Base-by-base conservation (phyloP, 2,797 vertebrate genomes). In the Typhlichthys eigenmanni region DNA sequence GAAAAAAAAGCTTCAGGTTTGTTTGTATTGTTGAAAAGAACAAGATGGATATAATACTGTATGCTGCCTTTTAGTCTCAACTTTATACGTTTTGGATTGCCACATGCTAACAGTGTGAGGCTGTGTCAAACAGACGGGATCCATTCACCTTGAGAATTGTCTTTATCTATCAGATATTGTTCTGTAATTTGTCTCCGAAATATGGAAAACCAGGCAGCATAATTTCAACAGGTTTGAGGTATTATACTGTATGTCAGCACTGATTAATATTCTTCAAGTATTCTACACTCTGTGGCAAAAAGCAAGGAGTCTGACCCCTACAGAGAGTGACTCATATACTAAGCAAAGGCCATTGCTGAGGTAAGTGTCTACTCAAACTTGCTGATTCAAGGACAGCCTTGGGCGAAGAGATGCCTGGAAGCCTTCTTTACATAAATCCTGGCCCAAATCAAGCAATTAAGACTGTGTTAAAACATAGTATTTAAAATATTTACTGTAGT, bases 221-320 rank as follows among this genome's bases (percentile, higher is more conserved):
- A 75, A 71, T 78, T 76, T 56, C 70, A 63, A 48, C 14, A 49
- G 58, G 45, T 63, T 58, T 68, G 67, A 6, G 34, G 34, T 38
- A 38, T 29, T 29, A 29, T 29, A 29, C 45, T 71, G 52, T 64
- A 73, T 74, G 64, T 78, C 69, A 62, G 68, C 47, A 69, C 61
- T 64, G 79, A 81, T 82, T 83, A 75, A 59, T 77, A 29, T 29
- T 29, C 68, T 78, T 81, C 62, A 74, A 81, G 76, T 74, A 68
- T 64, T 60, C 45, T 71, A 16, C 13, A 63, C 50, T 43, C 52
- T 0, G 1, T 32, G 64, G 73, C 38, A 47, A 54, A 34, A 63
- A 19, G 46, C 13, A 56, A 54, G 49, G 70, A 74, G 10, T 71
- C 59, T 67, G 48, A 34, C 64, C 78, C 66, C 69, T 13, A 49